Base-by-base conservation (phyloP, 2,888 invertebrate genomes). In the Imbricaverruca yamaguchii region DNA sequence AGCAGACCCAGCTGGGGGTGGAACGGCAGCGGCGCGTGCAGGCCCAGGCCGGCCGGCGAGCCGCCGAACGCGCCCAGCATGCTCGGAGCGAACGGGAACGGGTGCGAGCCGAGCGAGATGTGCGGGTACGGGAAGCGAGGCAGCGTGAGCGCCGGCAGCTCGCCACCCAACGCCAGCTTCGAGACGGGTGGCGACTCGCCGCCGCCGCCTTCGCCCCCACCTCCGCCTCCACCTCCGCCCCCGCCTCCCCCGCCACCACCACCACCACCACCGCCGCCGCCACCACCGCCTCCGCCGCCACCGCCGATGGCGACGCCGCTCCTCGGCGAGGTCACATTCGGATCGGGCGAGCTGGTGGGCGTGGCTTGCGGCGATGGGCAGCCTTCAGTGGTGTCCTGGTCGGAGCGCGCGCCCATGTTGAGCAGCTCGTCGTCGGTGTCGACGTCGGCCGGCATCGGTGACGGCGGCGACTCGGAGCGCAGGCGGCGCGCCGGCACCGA, bases 51-150 rank as follows among this genome's bases (percentile, higher is more conserved):
- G 61, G 80, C 67, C 23, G 74, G 39, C n/a, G 81, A 55, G 80
- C 80, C 78, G 79, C 82, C 77, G 67, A 82, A 82, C 80, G 81
- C 81, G 78, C 82, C 82, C n/a, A 81, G 82, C 74, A 81, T 80
- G 55, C 80, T 77, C 77, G 81, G 82, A 67, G 81, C 80, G 80
- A 80, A 80, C 61, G 78, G 57, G 39, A 77, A 80, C 59, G 82
- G 82, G 53, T 82, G 84, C 6, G 81, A 83, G 63, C 82, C 80
- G 59, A 83, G 81, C 81, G 83, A 83, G 74, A 82, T 81, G 61
- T 83, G 82, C 21, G 83, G 80, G 77, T 83, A 84, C 65, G 83
- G 82, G 82, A 84, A 83, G 65, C 83, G 82, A 18, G 83, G 83
- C 57, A 84, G 81, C 61, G 83, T 80, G 15, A 82, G 81, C 63